These are phyloP conservation scores for Allobates femoralis DNA, from an alignment of 2,797 vertebrate species.

Conservation along the genomic window DNA sequence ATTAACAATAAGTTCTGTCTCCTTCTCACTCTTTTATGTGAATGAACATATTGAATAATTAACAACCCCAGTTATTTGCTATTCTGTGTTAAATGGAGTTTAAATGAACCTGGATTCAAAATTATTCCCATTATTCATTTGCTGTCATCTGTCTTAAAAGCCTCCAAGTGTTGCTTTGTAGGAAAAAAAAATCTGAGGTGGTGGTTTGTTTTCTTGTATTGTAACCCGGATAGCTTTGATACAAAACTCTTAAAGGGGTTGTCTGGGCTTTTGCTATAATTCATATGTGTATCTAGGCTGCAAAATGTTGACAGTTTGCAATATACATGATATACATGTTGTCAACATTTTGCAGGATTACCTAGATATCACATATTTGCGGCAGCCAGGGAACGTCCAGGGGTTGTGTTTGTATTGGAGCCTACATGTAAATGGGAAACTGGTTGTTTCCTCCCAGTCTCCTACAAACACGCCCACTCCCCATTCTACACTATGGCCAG, in stretches of 20 bases:
- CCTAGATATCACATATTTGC: no score
- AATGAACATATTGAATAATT: constrained; percentile 56
- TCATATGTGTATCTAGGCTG: no score
- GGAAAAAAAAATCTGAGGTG: constrained; percentile 24
- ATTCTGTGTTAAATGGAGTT: constrained; percentile 24
- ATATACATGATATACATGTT: no score
- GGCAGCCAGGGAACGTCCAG: no score
- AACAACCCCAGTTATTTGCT: constrained; percentile 22
- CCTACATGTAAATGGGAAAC: no score
- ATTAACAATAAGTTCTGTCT: constrained; percentile 7
- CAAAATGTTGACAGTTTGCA: no score
- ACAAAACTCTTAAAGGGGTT: background rate
- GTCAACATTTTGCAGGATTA: no score
- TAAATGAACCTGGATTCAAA: constrained; percentile 43
- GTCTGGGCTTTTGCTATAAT: no score
- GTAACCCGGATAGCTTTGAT: background rate
- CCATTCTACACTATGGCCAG: no score
- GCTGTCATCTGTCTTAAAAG: constrained; percentile 30
- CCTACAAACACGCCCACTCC: no score
- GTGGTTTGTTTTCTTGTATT: constrained; percentile 31
- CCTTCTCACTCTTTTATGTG: constrained; percentile 14
- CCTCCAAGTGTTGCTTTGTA: constrained; percentile 41
- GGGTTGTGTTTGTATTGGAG: no score
- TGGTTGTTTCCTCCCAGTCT: no score
- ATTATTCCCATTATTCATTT: constrained; percentile 30